A percentile compares a stretch with the other conserved stretches of the same genome.
These are phyloP conservation scores for Asbolus verrucosus DNA, from an alignment of 1,140 invertebrate species.

Conservation along the genomic window DNA sequence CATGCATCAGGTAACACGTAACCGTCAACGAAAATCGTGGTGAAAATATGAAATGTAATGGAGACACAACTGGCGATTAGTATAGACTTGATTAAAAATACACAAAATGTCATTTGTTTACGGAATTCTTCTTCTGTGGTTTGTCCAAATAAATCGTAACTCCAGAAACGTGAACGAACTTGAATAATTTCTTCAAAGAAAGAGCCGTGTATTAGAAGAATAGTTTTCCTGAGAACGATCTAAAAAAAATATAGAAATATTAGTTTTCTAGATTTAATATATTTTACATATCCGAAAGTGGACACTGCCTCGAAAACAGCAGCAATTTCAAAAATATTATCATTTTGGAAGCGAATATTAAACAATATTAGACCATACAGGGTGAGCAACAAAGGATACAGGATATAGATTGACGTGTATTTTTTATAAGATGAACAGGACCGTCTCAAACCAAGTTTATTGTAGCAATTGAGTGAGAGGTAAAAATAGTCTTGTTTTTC, in stretches of 20 bases:
- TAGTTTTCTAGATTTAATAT: not conserved
- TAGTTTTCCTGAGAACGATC: not conserved
- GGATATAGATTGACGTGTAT: no score
- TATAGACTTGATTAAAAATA: not conserved
- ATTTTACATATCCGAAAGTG: not conserved
- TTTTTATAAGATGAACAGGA: no score
- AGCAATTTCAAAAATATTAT: not conserved
- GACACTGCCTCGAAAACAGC: conserved; percentile 3
- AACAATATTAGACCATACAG: no score
- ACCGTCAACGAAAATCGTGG: not conserved
- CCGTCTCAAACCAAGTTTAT: no score
- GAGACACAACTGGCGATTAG: not conserved
- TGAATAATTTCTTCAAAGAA: not conserved
- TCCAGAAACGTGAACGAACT: not conserved
- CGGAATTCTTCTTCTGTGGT: not conserved
- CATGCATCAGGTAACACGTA: not conserved
- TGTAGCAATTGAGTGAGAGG: no score
- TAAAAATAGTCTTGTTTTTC: no score
- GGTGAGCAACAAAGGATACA: no score
- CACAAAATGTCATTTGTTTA: not conserved
- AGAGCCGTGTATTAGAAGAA: not conserved
- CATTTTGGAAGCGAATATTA: not conserved
- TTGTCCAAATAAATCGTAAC: conserved; percentile 3
- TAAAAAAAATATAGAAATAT: not conserved
- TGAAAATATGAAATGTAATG: no score